phyloP scores from a whole-genome alignment of 1,140 invertebrate genomes.

The Gryon sp. region DNA sequence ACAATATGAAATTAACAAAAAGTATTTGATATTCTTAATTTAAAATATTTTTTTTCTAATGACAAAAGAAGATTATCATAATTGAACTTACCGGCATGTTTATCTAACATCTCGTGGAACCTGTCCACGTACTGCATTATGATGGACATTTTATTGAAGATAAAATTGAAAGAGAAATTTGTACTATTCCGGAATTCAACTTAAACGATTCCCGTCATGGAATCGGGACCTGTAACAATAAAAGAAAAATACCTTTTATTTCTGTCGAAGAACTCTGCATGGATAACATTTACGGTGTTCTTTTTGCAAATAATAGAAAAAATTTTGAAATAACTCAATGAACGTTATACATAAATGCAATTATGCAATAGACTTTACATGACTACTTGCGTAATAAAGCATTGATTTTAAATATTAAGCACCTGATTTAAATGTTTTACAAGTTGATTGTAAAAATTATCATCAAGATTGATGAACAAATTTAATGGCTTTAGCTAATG shows the following conservation, averaged over 20 bases:
- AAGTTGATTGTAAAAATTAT: slow-evolving; percentile 19
- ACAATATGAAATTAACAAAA: too few species aligned
- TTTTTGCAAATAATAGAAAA: slow-evolving; percentile 5
- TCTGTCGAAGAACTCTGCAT: neutral
- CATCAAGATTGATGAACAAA: slow-evolving; percentile 13
- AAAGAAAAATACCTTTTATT: slow-evolving; percentile 13
- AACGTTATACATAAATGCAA: slow-evolving; percentile 45
- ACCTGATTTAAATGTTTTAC: slow-evolving; percentile 38
- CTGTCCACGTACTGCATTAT: slow-evolving; percentile 83
- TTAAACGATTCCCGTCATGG: slow-evolving; percentile 47
- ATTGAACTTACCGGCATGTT: slow-evolving; percentile 80
- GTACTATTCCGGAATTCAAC: slow-evolving; percentile 59
- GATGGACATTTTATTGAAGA: slow-evolving; percentile 80
- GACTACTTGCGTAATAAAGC: slow-evolving; percentile 40
- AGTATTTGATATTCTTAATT: too few species aligned
- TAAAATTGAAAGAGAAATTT: slow-evolving; percentile 57
- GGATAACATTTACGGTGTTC: too few species aligned
- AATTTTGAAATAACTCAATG: slow-evolving; percentile 22
- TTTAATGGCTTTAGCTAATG: slow-evolving; percentile 14
- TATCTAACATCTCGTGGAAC: slow-evolving; percentile 83
- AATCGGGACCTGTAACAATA: slow-evolving; percentile 67
- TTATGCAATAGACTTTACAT: slow-evolving; percentile 48
- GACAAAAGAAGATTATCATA: too few species aligned
- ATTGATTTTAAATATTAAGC: slow-evolving; percentile 35
- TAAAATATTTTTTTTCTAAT: too few species aligned